Evolutionary conservation across 1,140 invertebrate genomes (phyloP).

Genomic region (Drosophila micromelanica): DNA sequence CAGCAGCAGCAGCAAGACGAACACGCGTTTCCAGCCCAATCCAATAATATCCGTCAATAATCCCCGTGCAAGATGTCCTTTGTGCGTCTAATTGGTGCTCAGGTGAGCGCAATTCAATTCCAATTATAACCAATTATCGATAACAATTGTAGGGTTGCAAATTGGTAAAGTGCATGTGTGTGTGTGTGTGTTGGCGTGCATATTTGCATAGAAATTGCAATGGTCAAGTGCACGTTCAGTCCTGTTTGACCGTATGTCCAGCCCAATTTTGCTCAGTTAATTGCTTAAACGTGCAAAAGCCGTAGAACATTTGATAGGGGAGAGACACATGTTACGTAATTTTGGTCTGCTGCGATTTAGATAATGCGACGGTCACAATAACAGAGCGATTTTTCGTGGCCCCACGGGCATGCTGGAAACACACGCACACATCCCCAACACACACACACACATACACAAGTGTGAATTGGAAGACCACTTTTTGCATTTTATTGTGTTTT

Average conservation of each 20-base stretch:
- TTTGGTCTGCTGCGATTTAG: slow-evolving; percentile 22
- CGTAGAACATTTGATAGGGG: slow-evolving; percentile 39
- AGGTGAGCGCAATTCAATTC: slow-evolving; percentile 56
- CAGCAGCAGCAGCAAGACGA: slow-evolving; percentile 18
- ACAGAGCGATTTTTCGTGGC: background rate
- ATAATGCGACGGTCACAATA: slow-evolving; percentile 45
- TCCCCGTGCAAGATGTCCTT: slow-evolving; percentile 68
- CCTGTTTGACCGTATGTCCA: slow-evolving; percentile 4
- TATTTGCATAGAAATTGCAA: slow-evolving; percentile 18
- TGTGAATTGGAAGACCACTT: too few relatives aligned
- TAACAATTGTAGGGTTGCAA: slow-evolving; percentile 19
- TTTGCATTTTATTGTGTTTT: slow-evolving; percentile 18
- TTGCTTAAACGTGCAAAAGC: slow-evolving; percentile 8
- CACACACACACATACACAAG: background rate
- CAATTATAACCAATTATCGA: slow-evolving; percentile 8
- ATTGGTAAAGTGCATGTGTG: background rate
- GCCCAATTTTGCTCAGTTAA: slow-evolving; percentile 26
- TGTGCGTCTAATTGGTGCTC: slow-evolving; percentile 72
- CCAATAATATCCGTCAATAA: slow-evolving; percentile 30
- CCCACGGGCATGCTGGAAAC: slow-evolving; percentile 13
- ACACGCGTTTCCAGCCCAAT: slow-evolving; percentile 26
- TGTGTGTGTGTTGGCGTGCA: background rate
- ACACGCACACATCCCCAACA: slow-evolving; percentile 1
- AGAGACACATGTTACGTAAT: slow-evolving; percentile 74
- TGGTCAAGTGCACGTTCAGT: background rate